Evolutionary conservation across 2,797 vertebrate genomes (phyloP).

Genomic region (Danio kyathit): DNA sequence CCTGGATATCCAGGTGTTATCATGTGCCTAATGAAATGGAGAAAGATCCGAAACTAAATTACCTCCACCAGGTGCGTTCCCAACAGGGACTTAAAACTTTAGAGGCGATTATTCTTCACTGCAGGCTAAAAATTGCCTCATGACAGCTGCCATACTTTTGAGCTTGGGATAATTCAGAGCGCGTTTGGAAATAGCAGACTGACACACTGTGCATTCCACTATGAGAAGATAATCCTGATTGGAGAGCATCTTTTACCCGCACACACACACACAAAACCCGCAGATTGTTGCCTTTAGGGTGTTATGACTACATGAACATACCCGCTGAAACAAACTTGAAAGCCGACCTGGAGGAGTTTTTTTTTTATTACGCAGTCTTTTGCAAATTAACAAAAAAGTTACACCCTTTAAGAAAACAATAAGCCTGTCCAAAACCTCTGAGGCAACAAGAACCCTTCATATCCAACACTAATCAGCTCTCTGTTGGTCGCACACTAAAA

Average conservation of each 20-base stretch:
- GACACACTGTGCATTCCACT: slow-evolving; percentile 73
- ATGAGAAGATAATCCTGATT: slow-evolving; percentile 72
- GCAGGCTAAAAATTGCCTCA: slow-evolving; percentile 30
- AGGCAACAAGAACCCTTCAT: slow-evolving; percentile 49
- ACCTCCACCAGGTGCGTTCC: slow-evolving; percentile 14
- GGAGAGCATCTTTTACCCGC: slow-evolving; percentile 62
- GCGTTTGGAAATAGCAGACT: slow-evolving; percentile 56
- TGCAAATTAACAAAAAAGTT: slow-evolving; percentile 79
- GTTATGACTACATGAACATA: slow-evolving; percentile 76
- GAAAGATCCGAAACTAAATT: slow-evolving; percentile 38
- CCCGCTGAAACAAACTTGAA: slow-evolving; percentile 79
- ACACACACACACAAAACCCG: slow-evolving; percentile 48
- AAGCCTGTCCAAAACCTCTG: slow-evolving; percentile 65
- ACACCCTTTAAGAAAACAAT: slow-evolving; percentile 81
- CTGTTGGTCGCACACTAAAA: slow-evolving; percentile 2
- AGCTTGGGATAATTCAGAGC: slow-evolving; percentile 53
- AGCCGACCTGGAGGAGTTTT: slow-evolving; percentile 76
- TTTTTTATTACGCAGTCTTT: slow-evolving; percentile 55
- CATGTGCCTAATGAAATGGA: slow-evolving; percentile 17
- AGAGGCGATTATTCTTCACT: slow-evolving; percentile 33
- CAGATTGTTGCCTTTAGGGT: slow-evolving; percentile 73
- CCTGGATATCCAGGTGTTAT: slow-evolving; percentile 28
- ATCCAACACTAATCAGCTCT: slow-evolving; percentile 53
- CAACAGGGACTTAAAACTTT: slow-evolving; percentile 19
- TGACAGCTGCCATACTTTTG: slow-evolving; percentile 43